Evolutionary conservation across 2,797 vertebrate genomes (phyloP).

Genomic region (Falco naumanni): DNA sequence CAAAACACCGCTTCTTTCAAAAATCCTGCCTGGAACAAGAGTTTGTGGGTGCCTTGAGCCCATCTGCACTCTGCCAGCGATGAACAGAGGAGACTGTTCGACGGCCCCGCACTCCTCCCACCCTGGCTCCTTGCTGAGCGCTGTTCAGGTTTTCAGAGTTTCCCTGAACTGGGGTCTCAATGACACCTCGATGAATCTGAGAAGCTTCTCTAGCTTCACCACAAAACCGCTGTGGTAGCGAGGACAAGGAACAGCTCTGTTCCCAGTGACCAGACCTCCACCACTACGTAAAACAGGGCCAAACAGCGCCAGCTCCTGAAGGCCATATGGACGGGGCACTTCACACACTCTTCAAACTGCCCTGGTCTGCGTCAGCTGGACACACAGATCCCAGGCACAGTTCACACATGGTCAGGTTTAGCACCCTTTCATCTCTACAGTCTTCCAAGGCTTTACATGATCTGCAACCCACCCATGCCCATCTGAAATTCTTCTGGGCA

Average conservation of each 20-base stretch:
- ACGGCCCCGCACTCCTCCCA: not conserved
- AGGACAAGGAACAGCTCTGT: not conserved
- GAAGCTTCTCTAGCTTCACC: not conserved
- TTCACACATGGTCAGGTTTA: not conserved
- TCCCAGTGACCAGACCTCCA: not conserved
- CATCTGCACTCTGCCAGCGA: not conserved
- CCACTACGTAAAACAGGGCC: not conserved
- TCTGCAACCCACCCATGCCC: not conserved
- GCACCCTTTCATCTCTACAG: not conserved
- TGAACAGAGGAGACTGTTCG: fast-evolving
- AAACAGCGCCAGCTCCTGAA: not conserved
- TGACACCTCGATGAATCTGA: not conserved
- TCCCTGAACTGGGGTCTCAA: not conserved
- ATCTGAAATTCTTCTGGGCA: not conserved
- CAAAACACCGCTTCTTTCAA: not conserved
- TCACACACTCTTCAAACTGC: not conserved
- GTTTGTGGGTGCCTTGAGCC: not conserved
- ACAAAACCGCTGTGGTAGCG: not conserved
- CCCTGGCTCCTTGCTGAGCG: not conserved
- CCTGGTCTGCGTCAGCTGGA: not conserved
- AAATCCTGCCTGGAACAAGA: not conserved
- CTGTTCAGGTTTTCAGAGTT: not conserved
- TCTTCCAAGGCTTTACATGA: not conserved
- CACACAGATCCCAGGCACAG: not conserved
- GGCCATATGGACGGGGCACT: fast-evolving